Evolutionary conservation across 1,140 invertebrate species (phyloP).

Genomic region (Drosophila orena): DNA sequence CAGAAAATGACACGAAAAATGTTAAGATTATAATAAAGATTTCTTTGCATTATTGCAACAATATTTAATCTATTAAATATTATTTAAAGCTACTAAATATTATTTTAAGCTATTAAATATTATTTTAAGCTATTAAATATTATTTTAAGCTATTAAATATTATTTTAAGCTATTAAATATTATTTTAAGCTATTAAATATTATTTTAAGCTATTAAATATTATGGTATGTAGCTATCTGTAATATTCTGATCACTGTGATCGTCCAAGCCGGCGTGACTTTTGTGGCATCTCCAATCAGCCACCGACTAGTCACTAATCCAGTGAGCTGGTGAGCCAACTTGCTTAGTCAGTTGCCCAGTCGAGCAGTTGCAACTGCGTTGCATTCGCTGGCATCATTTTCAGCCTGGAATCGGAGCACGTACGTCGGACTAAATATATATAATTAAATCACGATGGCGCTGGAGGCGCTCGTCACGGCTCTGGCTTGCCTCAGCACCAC

Average conservation of each 20-base stretch:
- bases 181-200: too few relatives aligned
- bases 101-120: too few relatives aligned
- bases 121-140: too few relatives aligned
- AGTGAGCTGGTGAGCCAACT: slow-evolving; percentile 10
- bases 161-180: too few relatives aligned
- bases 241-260: slow-evolving; percentile 10
- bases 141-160: too few relatives aligned
- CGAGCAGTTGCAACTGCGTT: slow-evolving; percentile 20
- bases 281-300: slow-evolving; percentile 23
- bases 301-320: slow-evolving; percentile 2
- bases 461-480: slow-evolving; percentile 65
- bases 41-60: too few relatives aligned
- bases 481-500: slow-evolving; percentile 62
- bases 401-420: neutral
- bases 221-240: neutral
- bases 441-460: slow-evolving; percentile 25
- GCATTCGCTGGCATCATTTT: slow-evolving; percentile 25
- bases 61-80: too few relatives aligned
- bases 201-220: too few relatives aligned
- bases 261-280: neutral
- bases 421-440: neutral
- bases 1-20: too few relatives aligned
- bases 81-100: too few relatives aligned
- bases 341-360: slow-evolving; percentile 11
- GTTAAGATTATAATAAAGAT: too few relatives aligned